Percentiles rank a stretch among this genome's conserved stretches.
phyloP scores from a whole-genome alignment of 2,113 vertebrate genomes.

The Amphiprion ocellaris region DNA sequence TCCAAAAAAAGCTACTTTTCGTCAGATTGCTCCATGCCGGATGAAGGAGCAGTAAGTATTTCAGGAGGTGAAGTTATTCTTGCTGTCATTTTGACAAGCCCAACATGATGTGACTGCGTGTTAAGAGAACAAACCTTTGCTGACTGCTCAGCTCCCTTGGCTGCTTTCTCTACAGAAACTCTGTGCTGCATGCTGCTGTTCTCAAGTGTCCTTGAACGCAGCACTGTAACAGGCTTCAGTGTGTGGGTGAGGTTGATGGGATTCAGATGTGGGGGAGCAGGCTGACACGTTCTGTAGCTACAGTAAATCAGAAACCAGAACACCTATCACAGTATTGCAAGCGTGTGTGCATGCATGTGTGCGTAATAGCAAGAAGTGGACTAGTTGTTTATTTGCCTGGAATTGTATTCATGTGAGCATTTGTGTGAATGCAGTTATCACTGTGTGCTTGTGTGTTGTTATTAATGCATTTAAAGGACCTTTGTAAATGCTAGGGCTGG shows the following conservation, averaged over 20 bases:
- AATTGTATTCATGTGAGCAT: not conserved
- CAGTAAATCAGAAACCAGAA: constrained; percentile 26
- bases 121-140: constrained; percentile 21
- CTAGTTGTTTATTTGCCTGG: not conserved
- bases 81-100: constrained; percentile 30
- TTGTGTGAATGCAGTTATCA: not conserved
- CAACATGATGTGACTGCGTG: constrained; percentile 4
- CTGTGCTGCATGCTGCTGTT: constrained; percentile 11
- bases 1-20: constrained; percentile 23
- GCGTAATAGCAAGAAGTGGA: not conserved
- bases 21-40: not conserved
- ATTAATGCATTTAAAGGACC: too few species aligned
- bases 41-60: constrained; percentile 25
- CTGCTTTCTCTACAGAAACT: constrained; percentile 23
- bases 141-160: constrained; percentile 12
- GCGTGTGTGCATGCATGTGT: not conserved
- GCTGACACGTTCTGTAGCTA: constrained; percentile 28
- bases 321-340: not conserved
- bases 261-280: constrained; percentile 39
- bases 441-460: too few species aligned
- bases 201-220: constrained; percentile 57
- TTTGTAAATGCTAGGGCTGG: too few species aligned
- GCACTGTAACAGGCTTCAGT: constrained; percentile 44
- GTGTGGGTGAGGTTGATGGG: constrained; percentile 58
- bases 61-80: constrained; percentile 39